These are phyloP conservation scores for Arrhopalites spinosus DNA, from an alignment of 2,888 invertebrate genomes.

Conservation along the genomic window DNA sequence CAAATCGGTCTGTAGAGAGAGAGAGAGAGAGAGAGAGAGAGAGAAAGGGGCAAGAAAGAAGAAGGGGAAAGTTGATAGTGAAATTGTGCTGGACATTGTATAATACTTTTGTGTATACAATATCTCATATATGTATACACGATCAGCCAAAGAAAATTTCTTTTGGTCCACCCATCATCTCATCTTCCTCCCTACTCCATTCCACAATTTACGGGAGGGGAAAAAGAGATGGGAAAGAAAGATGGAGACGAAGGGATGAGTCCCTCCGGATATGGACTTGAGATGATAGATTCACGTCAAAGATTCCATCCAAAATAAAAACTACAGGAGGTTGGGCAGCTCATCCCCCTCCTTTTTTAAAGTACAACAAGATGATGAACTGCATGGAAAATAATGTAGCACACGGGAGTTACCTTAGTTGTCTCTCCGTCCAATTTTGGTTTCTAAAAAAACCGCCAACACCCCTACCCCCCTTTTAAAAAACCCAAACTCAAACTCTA, in stretches of 20 bases:
- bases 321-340: neutral
- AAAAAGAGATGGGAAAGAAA: constrained; percentile 45
- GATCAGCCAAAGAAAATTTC: neutral
- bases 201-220: constrained; percentile 18
- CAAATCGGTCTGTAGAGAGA: constrained; percentile 27
- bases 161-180: neutral
- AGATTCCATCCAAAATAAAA: constrained; percentile 32
- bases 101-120: too few relatives aligned
- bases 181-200: neutral
- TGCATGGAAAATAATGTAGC: too few relatives aligned
- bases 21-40: neutral
- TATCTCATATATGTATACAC: too few relatives aligned
- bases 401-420: too few relatives aligned
- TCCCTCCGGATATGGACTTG: constrained; percentile 55
- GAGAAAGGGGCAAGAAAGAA: constrained; percentile 8
- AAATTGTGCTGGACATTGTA: neutral
- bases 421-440: too few relatives aligned
- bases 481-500: too few relatives aligned
- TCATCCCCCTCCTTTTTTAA: too few relatives aligned
- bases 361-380: too few relatives aligned
- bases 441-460: neutral
- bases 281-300: constrained; percentile 37
- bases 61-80: neutral
- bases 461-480: too few relatives aligned
- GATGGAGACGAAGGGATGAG: constrained; percentile 45